Evolutionary conservation across 2,113 vertebrate genomes (phyloP).

Genomic region (Crotalus tigris): DNA sequence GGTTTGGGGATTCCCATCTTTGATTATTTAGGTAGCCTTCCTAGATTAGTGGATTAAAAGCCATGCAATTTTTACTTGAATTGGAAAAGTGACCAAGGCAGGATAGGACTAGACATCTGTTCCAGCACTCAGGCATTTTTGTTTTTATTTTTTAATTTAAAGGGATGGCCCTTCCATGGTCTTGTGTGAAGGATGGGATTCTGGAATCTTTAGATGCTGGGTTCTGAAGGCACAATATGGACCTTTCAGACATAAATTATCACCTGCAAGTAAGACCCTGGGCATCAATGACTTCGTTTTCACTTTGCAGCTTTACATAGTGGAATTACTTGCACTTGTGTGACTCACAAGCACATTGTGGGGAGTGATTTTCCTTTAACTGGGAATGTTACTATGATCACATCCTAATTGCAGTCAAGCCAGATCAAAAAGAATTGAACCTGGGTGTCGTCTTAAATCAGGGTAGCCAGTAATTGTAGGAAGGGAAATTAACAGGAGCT

Average conservation of each 20-base stretch:
- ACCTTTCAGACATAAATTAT: neutral
- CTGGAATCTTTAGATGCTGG: neutral
- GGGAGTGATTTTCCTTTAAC: neutral
- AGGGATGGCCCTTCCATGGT: neutral
- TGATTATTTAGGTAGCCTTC: slow-evolving; percentile 43
- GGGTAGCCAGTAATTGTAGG: slow-evolving; percentile 19
- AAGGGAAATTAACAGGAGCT: slow-evolving; percentile 23
- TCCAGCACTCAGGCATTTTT: neutral
- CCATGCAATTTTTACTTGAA: slow-evolving; percentile 63
- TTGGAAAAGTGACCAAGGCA: slow-evolving; percentile 53
- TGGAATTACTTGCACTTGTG: neutral
- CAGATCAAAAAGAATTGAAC: slow-evolving; percentile 1
- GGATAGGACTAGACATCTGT: slow-evolving; percentile 33
- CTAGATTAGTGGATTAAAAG: slow-evolving; percentile 56
- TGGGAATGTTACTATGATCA: neutral
- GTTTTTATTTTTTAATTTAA: neutral
- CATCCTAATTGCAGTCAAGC: neutral
- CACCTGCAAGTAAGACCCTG: neutral
- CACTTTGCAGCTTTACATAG: neutral
- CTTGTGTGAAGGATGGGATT: neutral
- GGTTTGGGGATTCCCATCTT: slow-evolving; percentile 42
- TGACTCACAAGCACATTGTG: neutral
- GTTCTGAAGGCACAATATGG: neutral
- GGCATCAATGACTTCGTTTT: neutral
- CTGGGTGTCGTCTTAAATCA: slow-evolving; percentile 11